These are phyloP conservation scores for Mesoclemmys tuberculata DNA, from an alignment of 2,113 vertebrate genomes.

Conservation along the genomic window DNA sequence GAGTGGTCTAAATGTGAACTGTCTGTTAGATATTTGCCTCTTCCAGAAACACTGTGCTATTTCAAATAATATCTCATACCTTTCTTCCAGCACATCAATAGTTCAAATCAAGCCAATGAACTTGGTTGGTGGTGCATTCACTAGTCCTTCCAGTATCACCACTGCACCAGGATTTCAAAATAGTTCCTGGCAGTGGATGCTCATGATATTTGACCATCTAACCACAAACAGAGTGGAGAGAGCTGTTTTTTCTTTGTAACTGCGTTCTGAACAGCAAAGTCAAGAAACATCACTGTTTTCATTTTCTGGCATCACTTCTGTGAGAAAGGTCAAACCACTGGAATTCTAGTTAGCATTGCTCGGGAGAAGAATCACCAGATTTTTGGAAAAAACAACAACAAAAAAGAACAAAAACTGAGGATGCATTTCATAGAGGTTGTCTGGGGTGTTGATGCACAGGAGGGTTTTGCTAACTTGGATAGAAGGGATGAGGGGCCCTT, in stretches of 20 bases:
- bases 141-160: neutral
- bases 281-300: constrained; percentile 48
- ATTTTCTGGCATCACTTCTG: constrained; percentile 49
- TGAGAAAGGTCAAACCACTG: constrained; percentile 57
- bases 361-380: constrained; percentile 19
- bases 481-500: constrained; percentile 21
- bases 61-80: neutral
- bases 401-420: neutral
- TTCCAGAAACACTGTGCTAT: neutral
- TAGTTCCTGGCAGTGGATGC: neutral
- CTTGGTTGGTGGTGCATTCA: neutral
- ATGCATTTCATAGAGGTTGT: neutral
- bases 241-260: neutral
- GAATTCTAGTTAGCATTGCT: constrained; percentile 50
- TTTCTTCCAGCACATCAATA: neutral
- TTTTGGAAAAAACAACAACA: neutral
- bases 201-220: neutral
- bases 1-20: neutral
- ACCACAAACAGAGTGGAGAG: neutral
- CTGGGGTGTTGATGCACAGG: neutral
- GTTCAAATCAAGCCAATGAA: neutral
- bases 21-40: neutral
- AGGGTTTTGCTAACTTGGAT: neutral
- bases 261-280: constrained; percentile 30
- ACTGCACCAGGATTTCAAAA: neutral